Base-by-base conservation (phyloP, 2,797 vertebrate genomes). In the Heliangelus exortis region DNA sequence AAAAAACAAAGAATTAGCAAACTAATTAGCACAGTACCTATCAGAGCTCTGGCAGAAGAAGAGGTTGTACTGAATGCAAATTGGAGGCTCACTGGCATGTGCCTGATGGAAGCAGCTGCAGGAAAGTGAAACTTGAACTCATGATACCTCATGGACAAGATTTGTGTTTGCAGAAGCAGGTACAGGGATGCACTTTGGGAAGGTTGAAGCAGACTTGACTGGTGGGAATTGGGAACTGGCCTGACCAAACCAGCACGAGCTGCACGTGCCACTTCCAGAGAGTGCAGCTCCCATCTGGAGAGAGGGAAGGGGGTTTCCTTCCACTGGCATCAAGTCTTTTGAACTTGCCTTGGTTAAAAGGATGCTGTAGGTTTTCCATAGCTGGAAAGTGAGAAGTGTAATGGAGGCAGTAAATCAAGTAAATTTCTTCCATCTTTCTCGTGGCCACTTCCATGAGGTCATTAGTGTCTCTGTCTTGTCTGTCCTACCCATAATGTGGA, bases 1-100 rank as follows among this genome's bases (percentile, higher is more conserved):
- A 21, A 50, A 91, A 41, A 84, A 34, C 73, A 79, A 51, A 73
- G 78, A 81, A 87, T 93, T 87, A 88, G 58, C 50, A 51, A 58
- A 61, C 25, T 69, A 88, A 90, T 92, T 57, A 87, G 77, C 54
- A 34, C 26, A 23, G 66, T 43, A 19, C 22, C 73, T 91, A 7
- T 63, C 57, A 17, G 86, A n/a, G 87, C 82, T 41, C 3, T 53
- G 53, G 68, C 79, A 67, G 88, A 48, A 54, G 66, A 31, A 11
- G 14, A 48, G 61, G 10, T 47, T 83, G 45, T 67, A 66, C 28
- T 43, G 63, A 74, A 28, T 61, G 73, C 51, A 34, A 14, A 14
- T 31, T 4, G 50, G 9, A 50, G 58, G 61, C 33, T 66, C 14
- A 41, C 66, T 3, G 59, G 18, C 1, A 34, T 39, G 75, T 6